Evolutionary conservation across 2,888 invertebrate genomes (phyloP).

Genomic region (Schizotus pectinicornis): DNA sequence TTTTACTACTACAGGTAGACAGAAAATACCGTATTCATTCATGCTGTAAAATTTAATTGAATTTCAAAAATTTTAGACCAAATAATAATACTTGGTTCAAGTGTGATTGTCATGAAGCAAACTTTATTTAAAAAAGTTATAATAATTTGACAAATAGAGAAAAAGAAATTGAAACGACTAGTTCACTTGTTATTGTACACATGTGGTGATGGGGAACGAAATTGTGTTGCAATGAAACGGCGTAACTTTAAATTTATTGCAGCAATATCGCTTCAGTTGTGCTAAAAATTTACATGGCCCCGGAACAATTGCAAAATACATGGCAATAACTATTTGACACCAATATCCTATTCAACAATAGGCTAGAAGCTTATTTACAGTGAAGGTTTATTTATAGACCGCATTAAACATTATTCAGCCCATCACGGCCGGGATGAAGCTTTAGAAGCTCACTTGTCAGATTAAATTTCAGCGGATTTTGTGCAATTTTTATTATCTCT

Average conservation of each 20-base stretch:
- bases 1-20: too few relatives aligned
- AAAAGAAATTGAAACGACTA: neutral
- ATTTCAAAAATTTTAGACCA: too few relatives aligned
- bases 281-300: constrained; percentile 2
- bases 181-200: neutral
- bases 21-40: too few relatives aligned
- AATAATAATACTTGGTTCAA: too few relatives aligned
- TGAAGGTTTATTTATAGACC: too few relatives aligned
- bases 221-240: neutral
- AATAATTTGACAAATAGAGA: neutral
- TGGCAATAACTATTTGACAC: neutral
- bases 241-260: constrained; percentile 1
- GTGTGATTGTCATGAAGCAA: neutral
- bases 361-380: too few relatives aligned
- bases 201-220: constrained; percentile 5
- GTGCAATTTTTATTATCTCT: constrained; percentile 7
- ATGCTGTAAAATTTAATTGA: too few relatives aligned
- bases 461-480: constrained; percentile 11
- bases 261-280: neutral
- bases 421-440: constrained; percentile 1
- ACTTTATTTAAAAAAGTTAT: constrained; percentile 1
- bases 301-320: constrained; percentile 2
- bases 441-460: constrained; percentile 12
- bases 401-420: too few relatives aligned
- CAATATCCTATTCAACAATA: too few relatives aligned